phyloP scores from a whole-genome alignment of 2,888 invertebrate genomes.

The Lacanobia wlatinum region DNA sequence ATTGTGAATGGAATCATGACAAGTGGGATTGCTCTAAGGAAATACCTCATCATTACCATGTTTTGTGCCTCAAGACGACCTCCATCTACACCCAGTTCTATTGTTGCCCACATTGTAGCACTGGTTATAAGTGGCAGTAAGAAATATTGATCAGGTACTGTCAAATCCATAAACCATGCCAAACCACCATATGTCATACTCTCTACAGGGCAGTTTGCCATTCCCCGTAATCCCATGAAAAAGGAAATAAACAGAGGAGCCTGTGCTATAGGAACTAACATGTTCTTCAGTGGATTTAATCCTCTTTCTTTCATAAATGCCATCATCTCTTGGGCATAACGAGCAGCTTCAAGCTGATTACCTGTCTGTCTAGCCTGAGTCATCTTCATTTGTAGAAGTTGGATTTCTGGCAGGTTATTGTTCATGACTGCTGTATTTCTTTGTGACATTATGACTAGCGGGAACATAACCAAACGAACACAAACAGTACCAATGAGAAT shows the following conservation, averaged over 20 bases:
- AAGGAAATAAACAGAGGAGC: slow-evolving; percentile 98
- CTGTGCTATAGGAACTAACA: slow-evolving; percentile 94
- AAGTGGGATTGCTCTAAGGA: slow-evolving; percentile 94
- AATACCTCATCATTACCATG: slow-evolving; percentile 93
- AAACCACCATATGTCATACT: slow-evolving; percentile 97
- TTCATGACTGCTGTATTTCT: slow-evolving; percentile 95
- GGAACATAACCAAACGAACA: slow-evolving; percentile 95
- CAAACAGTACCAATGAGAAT: slow-evolving; percentile 95
- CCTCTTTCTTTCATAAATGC: slow-evolving; percentile 95
- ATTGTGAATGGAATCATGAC: slow-evolving; percentile 96
- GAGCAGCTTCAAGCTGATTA: slow-evolving; percentile 94
- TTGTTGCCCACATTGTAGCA: slow-evolving; percentile 94
- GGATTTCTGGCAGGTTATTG: slow-evolving; percentile 96
- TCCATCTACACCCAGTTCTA: slow-evolving; percentile 95
- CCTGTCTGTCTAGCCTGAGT: slow-evolving; percentile 96
- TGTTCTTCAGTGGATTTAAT: slow-evolving; percentile 95
- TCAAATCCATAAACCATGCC: slow-evolving; percentile 98
- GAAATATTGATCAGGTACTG: slow-evolving; percentile 97
- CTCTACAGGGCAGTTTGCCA: slow-evolving; percentile 97
- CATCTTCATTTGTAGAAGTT: slow-evolving; percentile 95
- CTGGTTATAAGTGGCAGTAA: slow-evolving; percentile 96
- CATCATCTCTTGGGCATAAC: slow-evolving; percentile 95
- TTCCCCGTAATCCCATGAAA: slow-evolving; percentile 96
- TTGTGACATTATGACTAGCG: slow-evolving; percentile 96
- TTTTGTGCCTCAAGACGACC: slow-evolving; percentile 92